Evolutionary conservation across 2,888 invertebrate species (phyloP).

Genomic region (Synanthedon tipuliformis): DNA sequence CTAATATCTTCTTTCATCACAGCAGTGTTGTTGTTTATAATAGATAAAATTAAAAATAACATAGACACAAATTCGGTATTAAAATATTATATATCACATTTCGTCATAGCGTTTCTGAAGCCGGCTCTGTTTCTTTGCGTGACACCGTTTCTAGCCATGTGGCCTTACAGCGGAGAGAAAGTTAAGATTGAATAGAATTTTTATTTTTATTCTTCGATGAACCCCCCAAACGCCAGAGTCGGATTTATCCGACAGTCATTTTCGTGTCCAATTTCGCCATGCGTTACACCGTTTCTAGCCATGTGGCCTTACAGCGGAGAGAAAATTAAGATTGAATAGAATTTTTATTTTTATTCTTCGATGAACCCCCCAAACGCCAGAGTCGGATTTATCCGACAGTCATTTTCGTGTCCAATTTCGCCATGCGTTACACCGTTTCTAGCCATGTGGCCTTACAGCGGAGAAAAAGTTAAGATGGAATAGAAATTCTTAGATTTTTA

Average conservation of each 20-base stretch:
- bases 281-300: slow-evolving; percentile 26
- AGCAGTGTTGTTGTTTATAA: slow-evolving; percentile 11
- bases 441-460: slow-evolving; percentile 36
- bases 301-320: slow-evolving; percentile 32
- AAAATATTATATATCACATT: slow-evolving; percentile 23
- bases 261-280: background rate
- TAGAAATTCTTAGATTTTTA: slow-evolving; percentile 6
- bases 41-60: slow-evolving; percentile 18
- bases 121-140: slow-evolving; percentile 30
- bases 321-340: slow-evolving; percentile 12
- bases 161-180: slow-evolving; percentile 23
- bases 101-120: slow-evolving; percentile 21
- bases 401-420: no score
- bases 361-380: no score
- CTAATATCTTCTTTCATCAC: slow-evolving; percentile 28
- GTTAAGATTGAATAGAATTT: slow-evolving; percentile 11
- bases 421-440: slow-evolving; percentile 25
- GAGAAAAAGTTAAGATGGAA: slow-evolving; percentile 9
- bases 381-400: no score
- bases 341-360: background rate
- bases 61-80: slow-evolving; percentile 20
- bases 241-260: no score
- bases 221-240: no score
- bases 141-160: slow-evolving; percentile 30
- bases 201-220: no score